Evolutionary conservation across 1,140 invertebrate genomes (phyloP), one percentile per base, ranked within the genome.

Genomic region (Cylas formicarius): DNA sequence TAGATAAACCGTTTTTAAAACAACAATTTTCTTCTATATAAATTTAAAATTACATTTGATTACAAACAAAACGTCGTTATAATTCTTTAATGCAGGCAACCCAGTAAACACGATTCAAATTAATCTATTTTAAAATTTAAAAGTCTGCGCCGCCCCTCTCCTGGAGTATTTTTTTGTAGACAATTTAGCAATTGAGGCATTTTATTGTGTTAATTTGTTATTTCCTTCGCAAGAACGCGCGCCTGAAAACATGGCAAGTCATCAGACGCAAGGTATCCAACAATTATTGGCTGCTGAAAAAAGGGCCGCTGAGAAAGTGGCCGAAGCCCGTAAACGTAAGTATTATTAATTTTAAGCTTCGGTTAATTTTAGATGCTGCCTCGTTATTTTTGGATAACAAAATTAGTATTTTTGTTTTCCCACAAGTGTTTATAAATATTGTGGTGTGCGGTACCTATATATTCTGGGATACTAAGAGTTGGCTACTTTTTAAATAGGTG

Each of bases 291-390:
- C 89, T 52, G 96, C 96, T 41, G 96, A 99, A 72, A 99, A 99
- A 70, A 82, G 87, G 59, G 96, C 96, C 20, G 94, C 95, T 14
- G 96, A 99, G 66, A 99, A 97, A 76, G 96, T 99, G 28, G 77
- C 90, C n/a, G 94, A 97, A 66, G 94, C 95, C 23, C 84, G 94
- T 67, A 97, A 97, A 82, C 82, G 93, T 95, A 79, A 87, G 87
- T 82, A 44, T 47, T 51, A 35, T 44, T 35, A 26, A 23, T 13
- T 8, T 32, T 7, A 9, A 13, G 20, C 18, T 20, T 19, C 5
- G 8, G 34, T 27, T 44, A 23, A 36, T 45, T 45, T 31, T 38
- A 24, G 26, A 26, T 37, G 7, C 20, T 6, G 14, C 17, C 34
- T 16, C 7, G 13, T 19, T 6, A 11, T 32, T 32, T 32, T 32